These are phyloP conservation scores for Luperina nickerlii DNA, from an alignment of 2,888 invertebrate genomes.

Conservation along the genomic window DNA sequence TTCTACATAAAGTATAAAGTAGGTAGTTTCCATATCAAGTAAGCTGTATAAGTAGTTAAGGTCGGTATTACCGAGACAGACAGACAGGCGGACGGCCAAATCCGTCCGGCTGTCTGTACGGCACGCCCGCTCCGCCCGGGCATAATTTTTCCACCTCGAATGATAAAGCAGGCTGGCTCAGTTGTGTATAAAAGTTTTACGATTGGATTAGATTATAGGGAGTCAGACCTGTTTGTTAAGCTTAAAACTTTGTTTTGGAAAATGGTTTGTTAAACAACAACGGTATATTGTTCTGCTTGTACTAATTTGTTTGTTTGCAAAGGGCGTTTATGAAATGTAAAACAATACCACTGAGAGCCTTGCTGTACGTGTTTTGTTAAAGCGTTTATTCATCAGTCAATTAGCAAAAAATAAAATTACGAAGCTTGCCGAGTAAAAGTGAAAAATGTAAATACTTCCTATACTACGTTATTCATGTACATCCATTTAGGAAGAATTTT, in stretches of 20 bases:
- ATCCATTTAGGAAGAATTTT: not conserved
- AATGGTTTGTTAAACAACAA: conserved; percentile 38
- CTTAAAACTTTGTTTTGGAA: conserved; percentile 46
- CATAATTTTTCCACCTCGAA: conserved; percentile 68
- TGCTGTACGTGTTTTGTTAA: not conserved
- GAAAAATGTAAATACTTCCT: not conserved
- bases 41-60: conserved; percentile 70
- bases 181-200: conserved; percentile 55
- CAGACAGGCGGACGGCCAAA: conserved; percentile 71
- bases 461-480: not conserved
- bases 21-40: conserved; percentile 51
- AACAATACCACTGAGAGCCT: not conserved
- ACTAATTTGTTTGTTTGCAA: conserved; percentile 20
- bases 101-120: conserved; percentile 70
- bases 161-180: conserved; percentile 55
- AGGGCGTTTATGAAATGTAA: not conserved
- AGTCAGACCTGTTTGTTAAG: conserved; percentile 42
- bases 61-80: conserved; percentile 70
- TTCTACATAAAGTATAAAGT: conserved; percentile 15
- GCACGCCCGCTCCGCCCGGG: conserved; percentile 75
- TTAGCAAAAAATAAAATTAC: not conserved
- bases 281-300: conserved; percentile 22
- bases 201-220: conserved; percentile 57
- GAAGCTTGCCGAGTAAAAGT: not conserved
- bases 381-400: conserved; percentile 2